Percentiles rank a stretch among this genome's conserved stretches.
Evolutionary conservation across 1,140 invertebrate genomes (phyloP).

Genomic region (Listronotus oregonensis): DNA sequence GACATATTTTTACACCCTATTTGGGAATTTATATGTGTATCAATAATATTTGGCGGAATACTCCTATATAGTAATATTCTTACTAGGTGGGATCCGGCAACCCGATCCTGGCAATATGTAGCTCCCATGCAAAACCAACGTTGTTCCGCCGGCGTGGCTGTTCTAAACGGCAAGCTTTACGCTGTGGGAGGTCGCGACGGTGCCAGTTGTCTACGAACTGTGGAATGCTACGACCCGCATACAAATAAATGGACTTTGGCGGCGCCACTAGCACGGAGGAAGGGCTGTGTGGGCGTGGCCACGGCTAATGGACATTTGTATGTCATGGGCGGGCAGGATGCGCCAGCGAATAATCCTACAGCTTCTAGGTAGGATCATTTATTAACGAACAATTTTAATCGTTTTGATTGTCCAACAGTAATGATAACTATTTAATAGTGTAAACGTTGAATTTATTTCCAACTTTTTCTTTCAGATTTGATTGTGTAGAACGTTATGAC

Average conservation of each 20-base stretch:
- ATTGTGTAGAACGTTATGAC: constrained; percentile 89
- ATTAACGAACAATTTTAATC: not conserved
- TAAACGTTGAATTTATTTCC: not conserved
- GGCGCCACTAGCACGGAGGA: constrained; percentile 84
- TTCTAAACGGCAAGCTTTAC: constrained; percentile 85
- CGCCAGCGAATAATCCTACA: constrained; percentile 80
- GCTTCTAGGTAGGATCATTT: constrained; percentile 62
- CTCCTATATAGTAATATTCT: too few species aligned
- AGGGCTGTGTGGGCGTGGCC: constrained; percentile 89
- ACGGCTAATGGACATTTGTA: constrained; percentile 83
- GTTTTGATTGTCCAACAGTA: too few species aligned
- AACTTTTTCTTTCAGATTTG: constrained; percentile 59
- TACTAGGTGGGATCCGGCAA: constrained; percentile 82
- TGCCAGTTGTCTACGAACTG: constrained; percentile 85
- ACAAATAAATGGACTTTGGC: constrained; percentile 88
- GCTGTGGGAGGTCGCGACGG: constrained; percentile 93
- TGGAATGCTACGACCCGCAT: constrained; percentile 92
- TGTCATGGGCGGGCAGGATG: constrained; percentile 88
- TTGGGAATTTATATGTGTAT: too few species aligned
- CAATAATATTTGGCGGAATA: too few species aligned
- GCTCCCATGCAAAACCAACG: constrained; percentile 84
- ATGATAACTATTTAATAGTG: too few species aligned
- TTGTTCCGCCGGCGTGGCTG: constrained; percentile 87
- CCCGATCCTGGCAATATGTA: constrained; percentile 85
- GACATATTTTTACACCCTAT: not conserved